Base-by-base conservation (phyloP, 35 echinoderm and acorn worm genomes). In the Lytechinus variegatus region DNA sequence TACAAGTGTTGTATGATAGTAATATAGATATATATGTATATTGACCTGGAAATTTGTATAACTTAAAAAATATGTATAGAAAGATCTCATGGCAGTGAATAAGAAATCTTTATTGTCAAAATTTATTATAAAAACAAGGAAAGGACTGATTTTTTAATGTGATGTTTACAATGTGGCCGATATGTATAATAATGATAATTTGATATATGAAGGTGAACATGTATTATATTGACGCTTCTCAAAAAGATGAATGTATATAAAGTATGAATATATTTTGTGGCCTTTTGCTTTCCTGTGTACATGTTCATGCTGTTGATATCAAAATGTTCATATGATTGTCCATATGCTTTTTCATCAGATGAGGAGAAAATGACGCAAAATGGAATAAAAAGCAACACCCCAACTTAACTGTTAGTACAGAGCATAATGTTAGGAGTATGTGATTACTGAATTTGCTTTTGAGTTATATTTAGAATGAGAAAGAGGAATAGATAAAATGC, bases 21-120 rank as follows among this genome's bases (percentile, higher is more conserved):
- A 24, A 79, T 79, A 79, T 79, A 79, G 66, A 79, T 79, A 79
- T 79, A 79, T 79, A 79, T 79, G 66, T 79, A 79, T 79, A 71
- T 24, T 79, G 16, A 24, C 16, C 66, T 79, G 16, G 57, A 79
- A 79, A 24, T 79, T 24, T 79, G 66, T 79, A 79, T 79, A 79
- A 19, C 66, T 79, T 79, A 24, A 79, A 79, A 24, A 19, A 6
- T 79, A 19, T 79, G 66, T 79, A 79, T 24, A 79, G 66, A 79
- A 4, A 79, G 66, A 79, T 79, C 66, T 79, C 16, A 7, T 16
- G 19, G 8, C 66, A 79, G 21, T 79, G 66, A 79, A 24, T 16
- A 79, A n/a, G 19, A n/a, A 19, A 79, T 79, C 66, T n/a, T 79
- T 79, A 79, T 79, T 79, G 21, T 79, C n/a, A n/a, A 79, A 24